Evolutionary conservation across 2,797 vertebrate species (phyloP), one percentile per base, ranked within the genome.

Genomic region (Chromis chromis): DNA sequence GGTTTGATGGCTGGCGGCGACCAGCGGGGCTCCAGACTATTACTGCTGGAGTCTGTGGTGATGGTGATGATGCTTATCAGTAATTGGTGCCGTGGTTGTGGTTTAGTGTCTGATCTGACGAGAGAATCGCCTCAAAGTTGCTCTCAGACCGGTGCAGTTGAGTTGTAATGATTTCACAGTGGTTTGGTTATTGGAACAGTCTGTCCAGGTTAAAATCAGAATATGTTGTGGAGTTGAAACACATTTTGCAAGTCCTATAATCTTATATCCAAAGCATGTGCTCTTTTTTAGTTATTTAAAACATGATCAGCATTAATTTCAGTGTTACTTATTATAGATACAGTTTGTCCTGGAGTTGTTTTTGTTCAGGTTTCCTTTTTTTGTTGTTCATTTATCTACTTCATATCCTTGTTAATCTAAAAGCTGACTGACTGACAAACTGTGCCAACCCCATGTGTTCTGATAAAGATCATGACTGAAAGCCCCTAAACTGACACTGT

Each of bases 61-160:
- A 40, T 44, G 67, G 65, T 67, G 65, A 16, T 72, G 62, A 70
- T 83, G 72, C 54, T 85, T 62, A 69, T 81, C 73, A 28, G 62
- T 61, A 46, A 65, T 39, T 28, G 58, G 13, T 55, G 59, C 33
- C 48, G 13, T 52, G 27, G 64, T 75, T 70, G 25, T 42, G 40
- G 36, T 46, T 22, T 24, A n/a, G 36, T 11, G 17, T 36, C 17
- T 19, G 40, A 64, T 63, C 44, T 27, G 53, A 59, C 21, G 9
- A 36, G 12, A 31, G 14, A 13, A 14, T 22, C 8, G 17, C 16
- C 44, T n/a, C 13, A 11, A 36, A 36, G 33, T 36, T 36, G 33
- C 2, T 2, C 10, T 36, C n/a, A 50, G 48, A 11, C 14, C 1
- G 6, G 31, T 24, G 42, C 1, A 6, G 9, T 25, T 53, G 13